phyloP scores from a whole-genome alignment of 2,888 invertebrate species.

The Fragum fragum region DNA sequence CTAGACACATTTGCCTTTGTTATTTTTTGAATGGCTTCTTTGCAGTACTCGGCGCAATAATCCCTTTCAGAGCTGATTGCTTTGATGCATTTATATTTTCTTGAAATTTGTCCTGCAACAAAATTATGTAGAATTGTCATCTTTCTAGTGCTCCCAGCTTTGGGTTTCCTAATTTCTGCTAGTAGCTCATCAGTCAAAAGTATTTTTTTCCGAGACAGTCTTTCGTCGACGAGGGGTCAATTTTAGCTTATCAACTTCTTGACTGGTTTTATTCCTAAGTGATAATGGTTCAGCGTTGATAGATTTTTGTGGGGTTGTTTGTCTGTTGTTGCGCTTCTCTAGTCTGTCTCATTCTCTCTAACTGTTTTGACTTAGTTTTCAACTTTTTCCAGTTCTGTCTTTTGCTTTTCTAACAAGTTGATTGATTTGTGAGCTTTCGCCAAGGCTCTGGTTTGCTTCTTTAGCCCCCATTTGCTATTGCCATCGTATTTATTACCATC shows the following conservation, averaged over 20 bases:
- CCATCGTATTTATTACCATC: not conserved
- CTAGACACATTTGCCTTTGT: not conserved
- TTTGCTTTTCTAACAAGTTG: too few species aligned
- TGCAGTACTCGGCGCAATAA: too few species aligned
- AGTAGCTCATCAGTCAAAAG: conserved; percentile 11
- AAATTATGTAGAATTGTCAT: not conserved
- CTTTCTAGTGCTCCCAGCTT: not conserved
- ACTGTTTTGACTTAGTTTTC: conserved; percentile 16
- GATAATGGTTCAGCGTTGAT: too few species aligned
- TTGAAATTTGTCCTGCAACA: conserved; percentile 18
- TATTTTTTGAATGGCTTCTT: conserved; percentile 15
- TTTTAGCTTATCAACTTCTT: not conserved
- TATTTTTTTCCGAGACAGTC: not conserved
- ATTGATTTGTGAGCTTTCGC: too few species aligned
- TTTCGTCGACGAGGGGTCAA: conserved; percentile 21
- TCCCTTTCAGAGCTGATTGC: too few species aligned
- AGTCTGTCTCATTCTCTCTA: not conserved
- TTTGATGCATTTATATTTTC: too few species aligned
- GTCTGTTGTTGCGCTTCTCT: too few species aligned
- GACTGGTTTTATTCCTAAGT: not conserved
- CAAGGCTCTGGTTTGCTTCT: too few species aligned
- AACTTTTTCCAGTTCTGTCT: too few species aligned
- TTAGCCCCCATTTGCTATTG: not conserved
- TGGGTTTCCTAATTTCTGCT: too few species aligned
- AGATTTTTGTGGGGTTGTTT: too few species aligned